Conservation (phyloP, 2,113 vertebrate genomes). For the Bombycilla garrulus region DNA sequence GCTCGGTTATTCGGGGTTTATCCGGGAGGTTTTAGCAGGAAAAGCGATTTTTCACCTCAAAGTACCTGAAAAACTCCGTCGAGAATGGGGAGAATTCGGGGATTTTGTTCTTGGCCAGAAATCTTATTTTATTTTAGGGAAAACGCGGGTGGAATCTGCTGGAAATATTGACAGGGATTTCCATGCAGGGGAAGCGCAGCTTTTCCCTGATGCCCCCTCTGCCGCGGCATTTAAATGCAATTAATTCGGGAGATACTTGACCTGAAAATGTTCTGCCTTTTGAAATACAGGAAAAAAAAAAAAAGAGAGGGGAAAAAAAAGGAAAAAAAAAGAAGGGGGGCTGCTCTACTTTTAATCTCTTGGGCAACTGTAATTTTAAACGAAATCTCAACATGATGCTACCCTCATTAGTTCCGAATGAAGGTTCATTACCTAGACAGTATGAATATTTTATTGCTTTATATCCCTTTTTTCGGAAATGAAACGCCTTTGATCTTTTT, state of each 20-base stretch:
- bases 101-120: rapidly evolving
- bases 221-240: not conserved
- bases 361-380: slow-evolving; percentile 44
- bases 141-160: not conserved
- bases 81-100: rapidly evolving
- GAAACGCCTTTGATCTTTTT: slow-evolving; percentile 80
- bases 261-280: not conserved
- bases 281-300: not conserved
- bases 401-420: slow-evolving; percentile 65
- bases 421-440: slow-evolving; percentile 23
- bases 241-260: not conserved
- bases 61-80: not conserved
- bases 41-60: not conserved
- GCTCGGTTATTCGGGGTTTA: no score
- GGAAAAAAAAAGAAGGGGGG: rapidly evolving
- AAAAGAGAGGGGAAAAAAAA: not conserved
- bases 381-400: slow-evolving; percentile 56
- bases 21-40: not conserved
- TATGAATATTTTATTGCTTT: slow-evolving; percentile 84
- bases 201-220: not conserved
- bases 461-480: slow-evolving; percentile 77
- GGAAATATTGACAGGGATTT: not conserved
- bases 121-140: not conserved
- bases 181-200: not conserved
- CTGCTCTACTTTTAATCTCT: slow-evolving; percentile 26